Base-by-base conservation (phyloP, 2,797 vertebrate genomes). In the Siniperca obscura region DNA sequence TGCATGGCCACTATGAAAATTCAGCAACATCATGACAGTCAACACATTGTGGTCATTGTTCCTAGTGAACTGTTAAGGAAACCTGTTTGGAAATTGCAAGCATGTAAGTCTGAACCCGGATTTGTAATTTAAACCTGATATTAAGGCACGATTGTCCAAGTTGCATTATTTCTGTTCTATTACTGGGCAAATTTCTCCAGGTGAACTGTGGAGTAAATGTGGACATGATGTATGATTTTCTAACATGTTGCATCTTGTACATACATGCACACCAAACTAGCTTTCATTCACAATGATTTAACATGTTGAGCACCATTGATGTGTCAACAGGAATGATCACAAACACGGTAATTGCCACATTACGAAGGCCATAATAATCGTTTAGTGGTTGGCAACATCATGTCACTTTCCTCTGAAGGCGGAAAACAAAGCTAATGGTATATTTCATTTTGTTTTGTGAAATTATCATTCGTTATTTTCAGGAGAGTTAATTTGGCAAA, bases 71-170 rank as follows among this genome's bases (percentile, higher is more conserved):
- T 61, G 19, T 89, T 38, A 1, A 72, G 27, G 78, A 81, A 95
- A 94, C 93, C 84, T 68, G 93, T 90, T 91, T 88, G 86, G 48
- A 93, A 94, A 82, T n/a, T 82, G 93, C 91, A 84, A 87, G 85
- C 75, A 11, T 74, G 38, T 53, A 22, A 67, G 42, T 84, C 17
- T 85, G 70, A 61, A 27, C 25, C 11, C 14, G 2, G 42, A 61
- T 73, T 76, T 86, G 65, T 76, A 71, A 85, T 81, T 73, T 78
- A 80, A 83, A 56, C 8, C 70, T 46, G 34, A 75, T 64, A 57
- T 62, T 42, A 57, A 71, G 5, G n/a, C 42, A 17, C 1, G 1
- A 46, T 1, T 16, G 11, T 74, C 30, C 8, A 55, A 40, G 1
- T 27, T 61, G 40, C 36, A 48, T 61, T 38, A 11, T 76, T 12